These are phyloP conservation scores for Aphelocoma coerulescens DNA, from an alignment of 2,113 vertebrate genomes.

Conservation along the genomic window DNA sequence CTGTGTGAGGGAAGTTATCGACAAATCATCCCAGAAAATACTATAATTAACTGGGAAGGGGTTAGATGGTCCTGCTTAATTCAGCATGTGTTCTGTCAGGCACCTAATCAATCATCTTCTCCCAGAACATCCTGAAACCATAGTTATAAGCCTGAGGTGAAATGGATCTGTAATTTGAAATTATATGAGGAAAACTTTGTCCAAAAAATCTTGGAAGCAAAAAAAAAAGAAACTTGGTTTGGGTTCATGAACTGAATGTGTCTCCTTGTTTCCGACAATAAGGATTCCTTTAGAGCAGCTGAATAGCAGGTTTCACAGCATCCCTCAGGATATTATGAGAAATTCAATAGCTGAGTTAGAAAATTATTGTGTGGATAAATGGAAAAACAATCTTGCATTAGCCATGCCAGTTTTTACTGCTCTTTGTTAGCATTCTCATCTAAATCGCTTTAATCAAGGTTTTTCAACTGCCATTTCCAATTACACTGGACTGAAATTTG, in stretches of 20 bases:
- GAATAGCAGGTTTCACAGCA: not conserved
- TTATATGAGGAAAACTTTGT: not conserved
- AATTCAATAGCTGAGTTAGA: not conserved
- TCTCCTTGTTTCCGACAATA: not conserved
- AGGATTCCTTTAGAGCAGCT: not conserved
- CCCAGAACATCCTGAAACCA: not conserved
- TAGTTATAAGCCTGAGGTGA: not conserved
- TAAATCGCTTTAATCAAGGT: not conserved
- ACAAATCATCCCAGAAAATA: not conserved
- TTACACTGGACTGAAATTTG: not conserved
- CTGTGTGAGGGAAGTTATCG: not conserved
- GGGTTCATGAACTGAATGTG: not conserved
- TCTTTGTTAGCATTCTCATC: not conserved
- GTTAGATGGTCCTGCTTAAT: not conserved
- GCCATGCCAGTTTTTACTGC: not conserved
- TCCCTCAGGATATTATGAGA: not conserved
- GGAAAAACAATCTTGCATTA: not conserved
- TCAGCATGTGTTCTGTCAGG: not conserved
- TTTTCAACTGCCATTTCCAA: slow-evolving; percentile 18
- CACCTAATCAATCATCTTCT: not conserved
- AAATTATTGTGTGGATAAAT: not conserved
- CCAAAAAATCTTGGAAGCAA: not conserved
- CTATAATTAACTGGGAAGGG: not conserved
- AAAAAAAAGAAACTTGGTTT: not conserved
- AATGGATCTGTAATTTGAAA: not conserved